Evolutionary conservation across 2,113 vertebrate species (phyloP).

Genomic region (Chaetura pelagica): DNA sequence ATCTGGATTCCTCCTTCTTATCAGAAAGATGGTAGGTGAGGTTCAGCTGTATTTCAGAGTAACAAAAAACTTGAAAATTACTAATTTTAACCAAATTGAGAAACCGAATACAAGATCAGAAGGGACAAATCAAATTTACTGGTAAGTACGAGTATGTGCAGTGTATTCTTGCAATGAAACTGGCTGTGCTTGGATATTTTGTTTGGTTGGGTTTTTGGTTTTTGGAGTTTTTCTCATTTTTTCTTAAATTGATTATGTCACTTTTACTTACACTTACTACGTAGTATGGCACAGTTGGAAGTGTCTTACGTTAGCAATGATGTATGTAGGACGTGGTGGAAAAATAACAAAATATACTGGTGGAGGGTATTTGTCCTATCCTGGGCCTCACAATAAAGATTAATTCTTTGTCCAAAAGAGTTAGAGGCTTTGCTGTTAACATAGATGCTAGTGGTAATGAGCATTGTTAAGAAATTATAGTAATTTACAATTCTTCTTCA

Average conservation of each 20-base stretch:
- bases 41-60: neutral
- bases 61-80: neutral
- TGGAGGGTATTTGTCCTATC: neutral
- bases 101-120: neutral
- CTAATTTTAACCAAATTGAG: neutral
- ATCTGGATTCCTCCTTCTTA: neutral
- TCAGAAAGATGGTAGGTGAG: neutral
- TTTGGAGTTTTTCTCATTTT: neutral
- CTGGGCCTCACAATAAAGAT: neutral
- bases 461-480: neutral
- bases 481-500: neutral
- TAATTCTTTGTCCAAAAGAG: neutral
- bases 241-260: neutral
- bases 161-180: neutral
- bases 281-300: neutral
- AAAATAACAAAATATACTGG: neutral
- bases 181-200: neutral
- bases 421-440: neutral
- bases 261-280: neutral
- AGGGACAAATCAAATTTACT: rapidly evolving
- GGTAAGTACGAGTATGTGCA: neutral
- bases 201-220: neutral
- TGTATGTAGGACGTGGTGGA: neutral
- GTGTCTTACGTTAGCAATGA: neutral
- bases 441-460: neutral